Percentiles rank a stretch among this genome's conserved stretches.
These are phyloP conservation scores for Drosophila nr. perissopoda DNA, from an alignment of 2,888 invertebrate species.

Conservation along the genomic window DNA sequence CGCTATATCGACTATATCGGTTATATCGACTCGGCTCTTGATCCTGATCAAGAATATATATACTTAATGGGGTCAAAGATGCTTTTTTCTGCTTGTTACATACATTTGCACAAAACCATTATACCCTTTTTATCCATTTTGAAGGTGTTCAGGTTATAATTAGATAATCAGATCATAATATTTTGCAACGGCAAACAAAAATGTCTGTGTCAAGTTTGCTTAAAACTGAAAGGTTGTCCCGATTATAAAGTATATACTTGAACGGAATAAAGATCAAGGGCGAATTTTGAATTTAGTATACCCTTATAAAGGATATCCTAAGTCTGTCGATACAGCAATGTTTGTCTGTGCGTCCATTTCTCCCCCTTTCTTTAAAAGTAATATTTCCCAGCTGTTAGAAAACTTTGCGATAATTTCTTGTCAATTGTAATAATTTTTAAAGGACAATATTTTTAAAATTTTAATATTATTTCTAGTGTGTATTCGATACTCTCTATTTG, in stretches of 20 bases:
- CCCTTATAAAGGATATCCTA: not conserved
- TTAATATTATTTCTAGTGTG: not conserved
- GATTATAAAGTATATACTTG: not conserved
- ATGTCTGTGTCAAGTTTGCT: accelerated
- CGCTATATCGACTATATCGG: no score
- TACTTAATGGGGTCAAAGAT: no score
- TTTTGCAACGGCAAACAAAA: not conserved
- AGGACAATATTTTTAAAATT: not conserved
- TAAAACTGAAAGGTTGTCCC: not conserved
- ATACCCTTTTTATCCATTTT: no score
- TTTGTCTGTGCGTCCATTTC: not conserved
- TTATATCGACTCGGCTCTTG: no score
- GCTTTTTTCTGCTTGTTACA: no score
- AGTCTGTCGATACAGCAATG: not conserved
- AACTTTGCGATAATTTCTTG: not conserved
- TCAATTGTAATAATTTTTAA: not conserved
- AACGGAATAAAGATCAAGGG: not conserved
- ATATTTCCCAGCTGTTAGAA: not conserved
- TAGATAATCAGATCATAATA: no score
- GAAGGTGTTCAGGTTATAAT: no score
- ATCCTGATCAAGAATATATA: no score
- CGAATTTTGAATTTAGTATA: not conserved
- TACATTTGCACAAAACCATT: no score
- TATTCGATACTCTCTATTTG: conserved; percentile 30
- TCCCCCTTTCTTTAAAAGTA: not conserved